phyloP scores from a whole-genome alignment of 1,140 invertebrate species.

The Wiebesia pumilae region DNA sequence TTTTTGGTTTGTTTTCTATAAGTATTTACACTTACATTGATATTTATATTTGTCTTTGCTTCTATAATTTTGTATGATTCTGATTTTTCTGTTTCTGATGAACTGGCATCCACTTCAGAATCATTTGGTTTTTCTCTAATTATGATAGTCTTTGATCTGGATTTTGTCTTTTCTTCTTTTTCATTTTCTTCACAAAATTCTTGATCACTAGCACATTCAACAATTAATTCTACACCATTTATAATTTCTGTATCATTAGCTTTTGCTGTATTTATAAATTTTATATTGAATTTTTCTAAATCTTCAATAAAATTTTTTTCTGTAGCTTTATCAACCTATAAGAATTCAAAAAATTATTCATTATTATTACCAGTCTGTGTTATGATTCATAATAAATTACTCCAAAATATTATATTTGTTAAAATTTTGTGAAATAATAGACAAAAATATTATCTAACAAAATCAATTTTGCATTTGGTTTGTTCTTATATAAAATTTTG shows the following conservation, averaged over 20 bases:
- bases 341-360: not conserved
- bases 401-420: not conserved
- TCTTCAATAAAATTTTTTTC: not conserved
- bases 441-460: not conserved
- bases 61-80: slow-evolving; percentile 44
- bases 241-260: slow-evolving; percentile 58
- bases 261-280: not conserved
- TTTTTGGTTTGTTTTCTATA: slow-evolving; percentile 55
- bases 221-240: slow-evolving; percentile 68
- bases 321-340: not conserved
- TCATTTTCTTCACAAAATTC: slow-evolving; percentile 65
- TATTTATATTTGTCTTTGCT: slow-evolving; percentile 30
- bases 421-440: not conserved
- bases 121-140: slow-evolving; percentile 68
- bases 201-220: slow-evolving; percentile 72
- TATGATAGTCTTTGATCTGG: slow-evolving; percentile 68
- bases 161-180: slow-evolving; percentile 59
- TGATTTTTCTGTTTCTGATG: slow-evolving; percentile 60
- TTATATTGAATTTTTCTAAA: not conserved
- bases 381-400: not conserved
- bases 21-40: not conserved
- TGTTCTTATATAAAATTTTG: too few relatives aligned
- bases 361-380: not conserved
- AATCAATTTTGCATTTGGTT: too few relatives aligned
- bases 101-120: slow-evolving; percentile 69